phyloP scores from a whole-genome alignment of 2,888 invertebrate species.

The Chloroclystis v-ata region DNA sequence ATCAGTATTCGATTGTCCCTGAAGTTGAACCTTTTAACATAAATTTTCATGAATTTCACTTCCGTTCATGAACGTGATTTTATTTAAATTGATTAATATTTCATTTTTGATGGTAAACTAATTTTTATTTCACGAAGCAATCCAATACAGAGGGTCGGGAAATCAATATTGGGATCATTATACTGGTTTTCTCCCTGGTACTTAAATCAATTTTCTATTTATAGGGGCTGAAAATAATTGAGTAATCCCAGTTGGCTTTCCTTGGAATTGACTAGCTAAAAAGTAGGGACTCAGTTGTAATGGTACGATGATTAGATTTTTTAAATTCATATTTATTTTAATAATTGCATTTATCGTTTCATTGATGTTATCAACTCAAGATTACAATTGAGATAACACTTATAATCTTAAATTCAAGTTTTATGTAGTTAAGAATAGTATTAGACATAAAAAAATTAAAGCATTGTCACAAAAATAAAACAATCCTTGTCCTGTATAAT shows the following conservation, averaged over 20 bases:
- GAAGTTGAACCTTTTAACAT: conserved; percentile 49
- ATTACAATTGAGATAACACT: no score
- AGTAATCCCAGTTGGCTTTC: conserved; percentile 29
- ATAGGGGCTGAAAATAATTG: conserved; percentile 24
- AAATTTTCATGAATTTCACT: conserved; percentile 39
- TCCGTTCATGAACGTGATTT: conserved; percentile 30
- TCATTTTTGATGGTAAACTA: conserved; percentile 18
- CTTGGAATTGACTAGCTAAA: conserved; percentile 38
- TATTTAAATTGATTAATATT: conserved; percentile 18
- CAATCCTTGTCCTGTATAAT: conserved; percentile 9
- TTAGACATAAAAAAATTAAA: no score
- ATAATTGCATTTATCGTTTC: no score
- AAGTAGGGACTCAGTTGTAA: conserved; percentile 27
- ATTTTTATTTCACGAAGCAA: conserved; percentile 17
- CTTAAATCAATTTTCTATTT: conserved; percentile 22
- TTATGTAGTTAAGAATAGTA: no score
- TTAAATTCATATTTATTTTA: no score
- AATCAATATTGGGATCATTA: conserved; percentile 22
- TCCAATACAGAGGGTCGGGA: conserved; percentile 5
- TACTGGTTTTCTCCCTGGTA: conserved; percentile 12
- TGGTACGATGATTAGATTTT: no score
- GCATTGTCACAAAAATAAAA: conserved; percentile 1
- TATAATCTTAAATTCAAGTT: no score
- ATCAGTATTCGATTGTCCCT: conserved; percentile 61
- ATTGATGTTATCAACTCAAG: no score